A percentile compares a stretch with the other conserved stretches of the same genome.
Conservation (phyloP, 2,113 vertebrate species). For the Megaptera novaeangliae region DNA sequence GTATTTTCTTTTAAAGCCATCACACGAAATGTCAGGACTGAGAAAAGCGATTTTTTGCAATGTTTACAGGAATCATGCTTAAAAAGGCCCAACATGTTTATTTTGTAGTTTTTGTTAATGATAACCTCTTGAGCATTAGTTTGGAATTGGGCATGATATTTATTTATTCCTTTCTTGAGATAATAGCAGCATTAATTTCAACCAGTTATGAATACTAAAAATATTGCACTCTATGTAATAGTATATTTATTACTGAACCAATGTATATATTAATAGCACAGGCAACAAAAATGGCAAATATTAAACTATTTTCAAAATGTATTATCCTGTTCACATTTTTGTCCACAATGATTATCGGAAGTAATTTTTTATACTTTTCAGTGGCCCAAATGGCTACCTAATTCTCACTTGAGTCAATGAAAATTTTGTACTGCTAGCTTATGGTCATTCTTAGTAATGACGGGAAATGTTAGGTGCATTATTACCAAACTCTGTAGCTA, state of each 20-base stretch:
- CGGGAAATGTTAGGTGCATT: not conserved
- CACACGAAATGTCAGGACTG: conserved; percentile 73
- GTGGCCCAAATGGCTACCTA: not conserved
- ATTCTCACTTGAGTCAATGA: not conserved
- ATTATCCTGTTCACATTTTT: conserved; percentile 77
- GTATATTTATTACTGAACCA: conserved; percentile 81
- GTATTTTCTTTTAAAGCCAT: conserved; percentile 78
- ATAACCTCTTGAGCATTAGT: conserved; percentile 73
- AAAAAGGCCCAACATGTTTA: conserved; percentile 71
- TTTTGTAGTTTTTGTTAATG: conserved; percentile 74
- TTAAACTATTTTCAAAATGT: conserved; percentile 81
- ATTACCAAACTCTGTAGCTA: not conserved
- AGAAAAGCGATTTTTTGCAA: conserved; percentile 72
- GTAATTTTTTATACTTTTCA: conserved; percentile 52
- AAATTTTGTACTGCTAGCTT: not conserved
- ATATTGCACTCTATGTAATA: conserved; percentile 79
- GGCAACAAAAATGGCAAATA: conserved; percentile 73
- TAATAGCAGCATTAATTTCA: conserved; percentile 82
- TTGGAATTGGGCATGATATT: conserved; percentile 78
- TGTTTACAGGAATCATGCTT: conserved; percentile 78
- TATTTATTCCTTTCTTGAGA: conserved; percentile 78
- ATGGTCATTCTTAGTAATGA: not conserved
- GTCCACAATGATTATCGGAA: conserved; percentile 72
- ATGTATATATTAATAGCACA: conserved; percentile 80
- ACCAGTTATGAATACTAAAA: conserved; percentile 80